These are phyloP conservation scores for Synaphobranchus kaupii DNA, from an alignment of 2,797 vertebrate species.

Conservation along the genomic window DNA sequence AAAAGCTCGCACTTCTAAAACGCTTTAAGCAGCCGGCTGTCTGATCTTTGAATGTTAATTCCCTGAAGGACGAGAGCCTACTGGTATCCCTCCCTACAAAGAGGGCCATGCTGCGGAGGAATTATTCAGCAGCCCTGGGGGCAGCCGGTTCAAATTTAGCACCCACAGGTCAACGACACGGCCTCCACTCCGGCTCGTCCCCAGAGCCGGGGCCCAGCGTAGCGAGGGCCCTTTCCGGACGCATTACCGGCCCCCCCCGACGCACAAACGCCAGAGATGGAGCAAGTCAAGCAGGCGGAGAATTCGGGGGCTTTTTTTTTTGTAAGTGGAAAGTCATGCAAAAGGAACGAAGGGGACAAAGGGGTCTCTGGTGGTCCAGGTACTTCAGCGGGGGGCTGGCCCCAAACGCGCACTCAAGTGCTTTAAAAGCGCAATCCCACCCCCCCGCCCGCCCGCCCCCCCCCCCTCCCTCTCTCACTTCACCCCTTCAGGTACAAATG, in stretches of 20 bases:
- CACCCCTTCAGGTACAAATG: constrained; percentile 85
- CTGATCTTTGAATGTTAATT: background rate
- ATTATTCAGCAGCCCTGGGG: constrained; percentile 68
- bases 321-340: constrained; percentile 90
- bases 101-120: constrained; percentile 62
- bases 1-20: background rate
- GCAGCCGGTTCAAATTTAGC: constrained; percentile 62
- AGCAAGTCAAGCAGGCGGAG: constrained; percentile 76
- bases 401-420: constrained; percentile 80
- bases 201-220: constrained; percentile 25
- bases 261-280: constrained; percentile 68
- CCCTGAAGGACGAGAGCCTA: background rate
- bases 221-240: background rate
- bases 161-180: background rate
- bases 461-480: constrained; percentile 60
- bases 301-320: constrained; percentile 44
- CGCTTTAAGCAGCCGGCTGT: background rate
- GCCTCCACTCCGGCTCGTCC: constrained; percentile 35
- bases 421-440: constrained; percentile 82
- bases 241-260: background rate
- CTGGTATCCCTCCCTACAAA: background rate
- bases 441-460: constrained; percentile 59
- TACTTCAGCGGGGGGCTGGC: constrained; percentile 70
- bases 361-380: constrained; percentile 79
- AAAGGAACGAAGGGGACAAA: constrained; percentile 73